Percentiles rank a stretch among this genome's conserved stretches.
phyloP scores from a whole-genome alignment of 2,888 invertebrate genomes.

The Hybos culiciformis region DNA sequence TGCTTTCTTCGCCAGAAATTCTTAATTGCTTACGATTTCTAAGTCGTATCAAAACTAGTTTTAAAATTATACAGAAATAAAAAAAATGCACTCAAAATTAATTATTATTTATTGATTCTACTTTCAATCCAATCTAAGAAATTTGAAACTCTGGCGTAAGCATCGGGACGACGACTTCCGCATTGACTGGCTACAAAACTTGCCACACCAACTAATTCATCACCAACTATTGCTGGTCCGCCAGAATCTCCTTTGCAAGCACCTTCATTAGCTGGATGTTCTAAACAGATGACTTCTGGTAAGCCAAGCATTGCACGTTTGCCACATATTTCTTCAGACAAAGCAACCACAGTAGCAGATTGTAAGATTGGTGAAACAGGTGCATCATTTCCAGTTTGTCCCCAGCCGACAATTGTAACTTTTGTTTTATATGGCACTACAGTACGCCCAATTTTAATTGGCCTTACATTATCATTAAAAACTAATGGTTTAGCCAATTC shows the following conservation, averaged over 20 bases:
- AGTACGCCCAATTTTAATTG: constrained; percentile 20
- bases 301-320: constrained; percentile 15
- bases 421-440: constrained; percentile 18
- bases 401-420: constrained; percentile 27
- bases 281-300: constrained; percentile 25
- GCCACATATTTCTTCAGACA: constrained; percentile 19
- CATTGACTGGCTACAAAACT: constrained; percentile 25
- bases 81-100: too few relatives aligned
- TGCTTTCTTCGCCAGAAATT: too few relatives aligned
- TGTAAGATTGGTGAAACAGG: constrained; percentile 18
- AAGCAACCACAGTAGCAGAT: constrained; percentile 19
- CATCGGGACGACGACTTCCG: constrained; percentile 24
- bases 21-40: too few relatives aligned
- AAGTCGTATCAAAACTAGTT: too few relatives aligned
- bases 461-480: constrained; percentile 17
- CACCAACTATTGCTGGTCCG: constrained; percentile 25
- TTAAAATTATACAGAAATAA: too few relatives aligned
- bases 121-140: constrained; percentile 27
- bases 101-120: too few relatives aligned
- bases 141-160: constrained; percentile 23
- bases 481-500: constrained; percentile 21
- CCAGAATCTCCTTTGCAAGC: constrained; percentile 30
- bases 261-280: constrained; percentile 19
- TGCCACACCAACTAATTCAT: constrained; percentile 26
- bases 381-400: constrained; percentile 18